Base-by-base conservation (phyloP, 2,113 vertebrate genomes). In the Sigmodon hispidus region DNA sequence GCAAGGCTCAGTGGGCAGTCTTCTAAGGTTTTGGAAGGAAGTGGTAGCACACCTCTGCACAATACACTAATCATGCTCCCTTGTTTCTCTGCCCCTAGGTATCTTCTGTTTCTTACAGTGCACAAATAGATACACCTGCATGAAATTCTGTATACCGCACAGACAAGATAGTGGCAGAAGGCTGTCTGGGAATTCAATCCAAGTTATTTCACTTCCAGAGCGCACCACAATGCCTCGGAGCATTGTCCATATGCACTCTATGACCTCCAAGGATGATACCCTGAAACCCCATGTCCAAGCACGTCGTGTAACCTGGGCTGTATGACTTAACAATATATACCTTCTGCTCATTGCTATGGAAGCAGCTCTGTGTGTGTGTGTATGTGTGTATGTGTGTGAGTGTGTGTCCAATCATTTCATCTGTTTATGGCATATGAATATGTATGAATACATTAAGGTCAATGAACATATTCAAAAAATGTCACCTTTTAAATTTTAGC, bases 71-170 rank as follows among this genome's bases (percentile, higher is more conserved):
- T 55, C 12, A 36, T 50, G 10, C 50, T 88, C 9, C n/a, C 15
- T 72, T 89, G 4, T 50, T 94, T 90, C 70, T 81, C 91, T 88
- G 90, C 19, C 79, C 63, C 26, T 21, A 97, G 96, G 96, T 84
- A 7, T 84, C 26, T 29, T 97, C 29, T 95, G 83, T 50, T 7
- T 97, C 22, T 16, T 97, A 26, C 7, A 94, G 48, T 31, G 4
- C 26, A 7, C 8, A 1, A 11, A 43, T 3, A 12, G 0, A 2
- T 84, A 24, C 50, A 3, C 15, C 48, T 93, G 77, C 21, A 3
- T 61, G 40, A 7, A 79, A 16, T 36, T 24, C 11, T 16, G 6
- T 2, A 2, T 26, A 7, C 11, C 70, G 15, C 0, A 3, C 4
- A 22, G 2, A 16, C 17, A 77, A 17, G 6, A 1, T 63, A 15